phyloP scores from a whole-genome alignment of 2,113 vertebrate species.

The Nothoprocta perdicaria region DNA sequence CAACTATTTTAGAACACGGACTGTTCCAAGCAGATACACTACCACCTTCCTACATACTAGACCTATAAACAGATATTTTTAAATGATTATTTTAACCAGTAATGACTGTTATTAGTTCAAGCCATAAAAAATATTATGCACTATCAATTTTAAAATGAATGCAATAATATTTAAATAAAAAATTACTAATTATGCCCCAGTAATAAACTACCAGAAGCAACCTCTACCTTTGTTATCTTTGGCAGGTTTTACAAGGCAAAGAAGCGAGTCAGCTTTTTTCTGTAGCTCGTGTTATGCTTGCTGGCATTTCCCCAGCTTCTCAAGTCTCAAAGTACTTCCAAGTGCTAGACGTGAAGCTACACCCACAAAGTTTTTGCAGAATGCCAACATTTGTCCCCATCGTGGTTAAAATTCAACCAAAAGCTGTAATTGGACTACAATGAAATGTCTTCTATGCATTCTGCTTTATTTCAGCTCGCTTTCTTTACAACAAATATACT shows the following conservation, averaged over 20 bases:
- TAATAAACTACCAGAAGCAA: slow-evolving; percentile 14
- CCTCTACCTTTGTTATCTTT: slow-evolving; percentile 57
- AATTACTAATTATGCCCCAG: neutral
- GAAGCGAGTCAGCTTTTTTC: slow-evolving; percentile 51
- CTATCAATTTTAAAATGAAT: neutral
- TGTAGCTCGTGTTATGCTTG: slow-evolving; percentile 41
- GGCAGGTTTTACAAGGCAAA: slow-evolving; percentile 43
- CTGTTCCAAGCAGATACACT: neutral
- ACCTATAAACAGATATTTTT: neutral
- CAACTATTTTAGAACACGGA: neutral
- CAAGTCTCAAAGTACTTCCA: slow-evolving; percentile 56
- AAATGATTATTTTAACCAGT: neutral
- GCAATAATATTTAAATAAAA: neutral
- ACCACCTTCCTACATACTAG: neutral
- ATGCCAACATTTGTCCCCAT: slow-evolving; percentile 65
- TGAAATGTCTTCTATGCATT: slow-evolving; percentile 64
- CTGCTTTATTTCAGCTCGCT: slow-evolving; percentile 69
- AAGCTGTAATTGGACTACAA: slow-evolving; percentile 65
- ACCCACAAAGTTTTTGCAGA: slow-evolving; percentile 57
- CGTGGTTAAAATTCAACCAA: slow-evolving; percentile 70
- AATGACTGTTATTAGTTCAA: neutral
- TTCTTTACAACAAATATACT: slow-evolving; percentile 56
- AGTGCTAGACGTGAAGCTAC: slow-evolving; percentile 59
- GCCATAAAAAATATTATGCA: neutral
- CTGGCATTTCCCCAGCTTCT: slow-evolving; percentile 41